Evolutionary conservation across 2,113 vertebrate genomes (phyloP).

Genomic region (Zapus hudsonius): DNA sequence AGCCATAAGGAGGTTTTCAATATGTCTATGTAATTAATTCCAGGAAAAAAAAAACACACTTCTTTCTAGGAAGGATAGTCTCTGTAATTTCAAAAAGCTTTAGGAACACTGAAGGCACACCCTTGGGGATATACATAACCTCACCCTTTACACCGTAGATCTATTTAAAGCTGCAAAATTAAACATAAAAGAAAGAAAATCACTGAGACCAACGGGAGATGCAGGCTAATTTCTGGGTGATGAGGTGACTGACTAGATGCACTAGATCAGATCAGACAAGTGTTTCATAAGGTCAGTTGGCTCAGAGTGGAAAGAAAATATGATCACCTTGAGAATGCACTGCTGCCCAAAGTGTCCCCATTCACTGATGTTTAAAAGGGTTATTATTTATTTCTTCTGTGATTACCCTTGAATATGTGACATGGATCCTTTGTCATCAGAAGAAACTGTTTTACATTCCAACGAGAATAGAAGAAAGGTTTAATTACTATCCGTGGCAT

Average conservation of each 20-base stretch:
- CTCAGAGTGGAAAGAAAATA: slow-evolving; percentile 49
- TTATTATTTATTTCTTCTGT: slow-evolving; percentile 80
- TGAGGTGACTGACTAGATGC: background rate
- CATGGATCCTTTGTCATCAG: slow-evolving; percentile 77
- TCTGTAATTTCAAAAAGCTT: slow-evolving; percentile 45
- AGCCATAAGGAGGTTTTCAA: background rate
- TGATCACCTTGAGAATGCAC: slow-evolving; percentile 73
- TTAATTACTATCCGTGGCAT: slow-evolving; percentile 80
- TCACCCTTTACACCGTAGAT: background rate
- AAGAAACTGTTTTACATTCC: slow-evolving; percentile 80
- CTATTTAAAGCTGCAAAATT: background rate
- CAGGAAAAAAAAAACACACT: background rate
- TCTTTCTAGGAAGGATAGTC: background rate
- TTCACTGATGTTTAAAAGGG: slow-evolving; percentile 75
- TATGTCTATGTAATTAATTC: background rate
- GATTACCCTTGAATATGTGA: slow-evolving; percentile 80
- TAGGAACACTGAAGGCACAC: background rate
- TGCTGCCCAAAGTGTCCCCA: background rate
- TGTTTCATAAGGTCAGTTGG: slow-evolving; percentile 1
- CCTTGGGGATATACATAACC: background rate
- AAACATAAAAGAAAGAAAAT: background rate
- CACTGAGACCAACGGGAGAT: background rate
- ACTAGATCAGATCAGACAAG: slow-evolving; percentile 43
- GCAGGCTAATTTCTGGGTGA: slow-evolving; percentile 21
- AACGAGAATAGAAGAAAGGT: slow-evolving; percentile 75